phyloP scores from a whole-genome alignment of 2,113 vertebrate genomes.

The Phalacrocorax pelagicus region DNA sequence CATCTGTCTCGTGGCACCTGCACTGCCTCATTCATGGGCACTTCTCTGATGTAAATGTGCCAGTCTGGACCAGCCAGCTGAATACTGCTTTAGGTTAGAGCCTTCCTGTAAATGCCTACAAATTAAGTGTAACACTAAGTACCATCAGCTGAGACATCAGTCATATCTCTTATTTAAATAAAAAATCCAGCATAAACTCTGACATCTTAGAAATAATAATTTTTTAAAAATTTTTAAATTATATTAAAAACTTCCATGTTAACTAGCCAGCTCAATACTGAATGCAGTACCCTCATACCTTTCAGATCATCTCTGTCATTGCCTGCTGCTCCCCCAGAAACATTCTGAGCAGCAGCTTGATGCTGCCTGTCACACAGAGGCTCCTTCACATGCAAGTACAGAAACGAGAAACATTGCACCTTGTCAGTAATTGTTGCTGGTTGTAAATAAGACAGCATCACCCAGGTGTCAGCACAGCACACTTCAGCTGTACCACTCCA shows the following conservation, averaged over 20 bases:
- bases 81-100: neutral
- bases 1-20: neutral
- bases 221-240: neutral
- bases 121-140: neutral
- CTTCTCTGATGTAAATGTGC: neutral
- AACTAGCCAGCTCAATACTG: neutral
- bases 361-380: neutral
- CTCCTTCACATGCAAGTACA: fast-evolving
- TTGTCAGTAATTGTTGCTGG: neutral
- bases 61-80: neutral
- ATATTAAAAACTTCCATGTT: neutral
- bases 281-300: neutral
- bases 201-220: neutral
- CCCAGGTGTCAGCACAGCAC: neutral
- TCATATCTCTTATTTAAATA: neutral
- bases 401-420: neutral
- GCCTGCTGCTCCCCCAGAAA: neutral
- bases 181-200: neutral
- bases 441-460: neutral
- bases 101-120: neutral
- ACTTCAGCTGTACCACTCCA: neutral
- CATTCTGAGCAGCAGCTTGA: neutral
- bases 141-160: neutral
- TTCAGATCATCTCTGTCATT: neutral
- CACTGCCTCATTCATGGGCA: neutral